Conservation (phyloP, 2,888 invertebrate species). For the Philereme transversata region DNA sequence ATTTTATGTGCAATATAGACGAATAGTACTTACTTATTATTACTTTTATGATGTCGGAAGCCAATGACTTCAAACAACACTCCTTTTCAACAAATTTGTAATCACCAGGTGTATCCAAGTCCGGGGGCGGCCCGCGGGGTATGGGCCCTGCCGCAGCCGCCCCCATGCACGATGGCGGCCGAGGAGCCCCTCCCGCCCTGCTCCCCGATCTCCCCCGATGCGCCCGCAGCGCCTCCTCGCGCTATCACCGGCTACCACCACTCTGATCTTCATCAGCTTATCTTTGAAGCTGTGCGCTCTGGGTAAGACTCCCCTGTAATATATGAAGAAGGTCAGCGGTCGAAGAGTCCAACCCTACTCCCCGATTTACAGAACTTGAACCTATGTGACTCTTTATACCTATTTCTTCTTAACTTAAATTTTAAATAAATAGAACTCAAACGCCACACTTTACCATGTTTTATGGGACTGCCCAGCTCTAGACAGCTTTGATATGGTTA, state of each 20-base stretch:
- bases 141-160: conserved; percentile 92
- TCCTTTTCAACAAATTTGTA: neutral
- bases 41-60: too few relatives aligned
- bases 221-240: conserved; percentile 68
- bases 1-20: too few relatives aligned
- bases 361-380: too few relatives aligned
- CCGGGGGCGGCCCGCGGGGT: conserved; percentile 95
- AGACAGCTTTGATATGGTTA: too few relatives aligned
- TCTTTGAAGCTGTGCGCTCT: conserved; percentile 93
- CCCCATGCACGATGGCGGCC: conserved; percentile 91
- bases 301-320: conserved; percentile 81
- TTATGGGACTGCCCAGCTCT: too few relatives aligned
- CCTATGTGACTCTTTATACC: too few relatives aligned
- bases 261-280: conserved; percentile 85
- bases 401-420: too few relatives aligned
- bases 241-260: conserved; percentile 70
- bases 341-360: too few relatives aligned
- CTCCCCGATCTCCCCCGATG: conserved; percentile 76
- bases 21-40: too few relatives aligned
- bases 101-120: conserved; percentile 88
- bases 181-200: conserved; percentile 83
- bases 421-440: too few relatives aligned
- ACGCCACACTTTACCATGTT: too few relatives aligned
- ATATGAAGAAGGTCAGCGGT: too few relatives aligned
- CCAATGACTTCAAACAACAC: neutral